These are phyloP conservation scores for Anguilla anguilla DNA, from an alignment of 2,797 vertebrate species.

Conservation along the genomic window DNA sequence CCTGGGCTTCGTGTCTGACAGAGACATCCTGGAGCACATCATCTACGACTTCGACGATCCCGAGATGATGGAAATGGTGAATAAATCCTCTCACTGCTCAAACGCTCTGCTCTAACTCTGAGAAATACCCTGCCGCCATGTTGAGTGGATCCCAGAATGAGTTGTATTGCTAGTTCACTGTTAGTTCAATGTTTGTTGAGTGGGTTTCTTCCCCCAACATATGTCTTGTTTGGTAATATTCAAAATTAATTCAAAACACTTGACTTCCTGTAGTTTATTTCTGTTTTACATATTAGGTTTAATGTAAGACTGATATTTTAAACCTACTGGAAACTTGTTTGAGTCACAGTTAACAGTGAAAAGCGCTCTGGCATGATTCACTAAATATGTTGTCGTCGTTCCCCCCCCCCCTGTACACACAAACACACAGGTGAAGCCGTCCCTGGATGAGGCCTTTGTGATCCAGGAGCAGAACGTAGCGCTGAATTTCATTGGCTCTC, in stretches of 20 bases:
- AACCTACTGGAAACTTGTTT: background rate
- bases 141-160: background rate
- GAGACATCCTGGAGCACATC: constrained; percentile 97
- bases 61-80: constrained; percentile 99
- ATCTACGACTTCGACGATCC: constrained; percentile 99
- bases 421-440: constrained; percentile 87
- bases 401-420: no score
- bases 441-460: constrained; percentile 95
- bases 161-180: background rate
- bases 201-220: background rate
- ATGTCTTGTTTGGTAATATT: background rate
- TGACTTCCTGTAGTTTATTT: background rate
- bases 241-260: background rate
- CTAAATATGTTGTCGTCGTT: background rate
- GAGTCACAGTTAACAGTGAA: background rate
- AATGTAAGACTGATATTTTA: background rate
- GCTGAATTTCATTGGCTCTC: constrained; percentile 95
- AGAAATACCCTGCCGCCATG: background rate
- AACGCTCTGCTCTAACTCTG: background rate
- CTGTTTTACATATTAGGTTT: background rate
- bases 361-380: background rate
- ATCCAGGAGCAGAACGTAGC: constrained; percentile 98
- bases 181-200: background rate
- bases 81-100: background rate
- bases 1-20: constrained; percentile 93